Base-by-base conservation (phyloP, 2,888 invertebrate genomes). In the Norana najaformis region DNA sequence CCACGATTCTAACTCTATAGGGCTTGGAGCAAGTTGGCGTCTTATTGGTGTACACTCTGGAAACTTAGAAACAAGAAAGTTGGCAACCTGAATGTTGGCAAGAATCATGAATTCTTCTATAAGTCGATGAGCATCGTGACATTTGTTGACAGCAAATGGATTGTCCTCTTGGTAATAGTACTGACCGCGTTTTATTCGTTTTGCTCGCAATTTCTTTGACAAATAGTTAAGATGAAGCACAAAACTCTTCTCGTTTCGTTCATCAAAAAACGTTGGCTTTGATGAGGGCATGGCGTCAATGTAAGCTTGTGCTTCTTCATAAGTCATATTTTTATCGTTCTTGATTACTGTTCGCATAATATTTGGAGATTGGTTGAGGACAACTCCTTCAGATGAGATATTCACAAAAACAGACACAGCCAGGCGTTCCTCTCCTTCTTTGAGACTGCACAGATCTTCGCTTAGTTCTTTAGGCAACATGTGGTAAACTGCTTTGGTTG, bases 391-490 rank as follows among this genome's bases (percentile, higher is more conserved):
- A 36, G 37, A n/a, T 35, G 36, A 83, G 20, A 90, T 23, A 37
- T 23, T 89, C 34, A 90, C 30, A 69, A 90, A 89, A 36, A 90
- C 83, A 14, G 88, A 88, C 35, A 90, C 14, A 14, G 90, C 83
- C 41, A 69, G 38, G 23, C 90, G 89, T 35, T 41, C 41, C 34
- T 94, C 93, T 90, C 94, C 94, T 34, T 95, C 94, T 91, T 95
- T 95, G 89, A 95, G 93, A 92, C 95, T 95, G 92, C 95, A 95
- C 69, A 95, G 91, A 90, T 95, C 93, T 91, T 96, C 96, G 95
- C 98, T 98, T 30, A 99, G 95, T 89, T 97, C 96, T 93, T 97
- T 96, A 0, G 99, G 99, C 92, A 99, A 95, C 98, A 99, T 99
- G 92, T 98, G 98, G n/a, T 90, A 97, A 14, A 90, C 89, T 2